Conservation (phyloP, 2,113 vertebrate species). For the Rhinolophus ferrumequinum region DNA sequence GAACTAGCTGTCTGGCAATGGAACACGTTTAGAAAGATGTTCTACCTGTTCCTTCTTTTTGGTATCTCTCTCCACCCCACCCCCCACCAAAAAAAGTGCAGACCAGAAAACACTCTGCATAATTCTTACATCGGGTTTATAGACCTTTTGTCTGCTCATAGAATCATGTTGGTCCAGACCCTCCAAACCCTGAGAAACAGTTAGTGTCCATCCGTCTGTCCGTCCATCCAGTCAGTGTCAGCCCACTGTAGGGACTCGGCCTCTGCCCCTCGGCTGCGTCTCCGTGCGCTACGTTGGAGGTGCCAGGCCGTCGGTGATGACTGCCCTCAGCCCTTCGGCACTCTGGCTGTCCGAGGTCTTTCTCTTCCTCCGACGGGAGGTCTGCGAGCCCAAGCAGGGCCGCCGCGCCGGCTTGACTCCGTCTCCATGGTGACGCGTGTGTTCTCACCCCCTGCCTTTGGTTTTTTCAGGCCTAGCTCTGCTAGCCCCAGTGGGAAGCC, state of each 20-base stretch:
- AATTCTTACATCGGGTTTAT: accelerated
- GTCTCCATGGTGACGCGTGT: constrained; percentile 81
- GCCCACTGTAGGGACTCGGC: neutral
- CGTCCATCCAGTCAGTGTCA: neutral
- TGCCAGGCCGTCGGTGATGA: neutral
- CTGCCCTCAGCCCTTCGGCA: neutral
- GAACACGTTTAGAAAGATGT: neutral
- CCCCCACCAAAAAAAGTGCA: neutral
- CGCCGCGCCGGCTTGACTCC: constrained; percentile 76
- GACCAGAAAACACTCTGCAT: accelerated
- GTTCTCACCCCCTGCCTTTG: constrained; percentile 87
- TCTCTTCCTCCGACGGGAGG: neutral
- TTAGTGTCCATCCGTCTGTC: neutral
- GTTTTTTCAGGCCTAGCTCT: constrained; percentile 95
- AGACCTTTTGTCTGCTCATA: neutral
- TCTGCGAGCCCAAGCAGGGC: neutral
- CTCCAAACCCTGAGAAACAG: neutral
- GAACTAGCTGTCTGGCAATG: neutral
- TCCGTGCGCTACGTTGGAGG: neutral
- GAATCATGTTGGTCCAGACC: neutral
- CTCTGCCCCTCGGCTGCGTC: neutral
- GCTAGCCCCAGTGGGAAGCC: constrained; percentile 97
- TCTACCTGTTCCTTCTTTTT: neutral
- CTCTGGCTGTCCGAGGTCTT: neutral
- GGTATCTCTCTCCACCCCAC: neutral